Evolutionary conservation across 1,140 invertebrate genomes (phyloP), one percentile per base, ranked within the genome.

Genomic region (Probaryconus sp.): DNA sequence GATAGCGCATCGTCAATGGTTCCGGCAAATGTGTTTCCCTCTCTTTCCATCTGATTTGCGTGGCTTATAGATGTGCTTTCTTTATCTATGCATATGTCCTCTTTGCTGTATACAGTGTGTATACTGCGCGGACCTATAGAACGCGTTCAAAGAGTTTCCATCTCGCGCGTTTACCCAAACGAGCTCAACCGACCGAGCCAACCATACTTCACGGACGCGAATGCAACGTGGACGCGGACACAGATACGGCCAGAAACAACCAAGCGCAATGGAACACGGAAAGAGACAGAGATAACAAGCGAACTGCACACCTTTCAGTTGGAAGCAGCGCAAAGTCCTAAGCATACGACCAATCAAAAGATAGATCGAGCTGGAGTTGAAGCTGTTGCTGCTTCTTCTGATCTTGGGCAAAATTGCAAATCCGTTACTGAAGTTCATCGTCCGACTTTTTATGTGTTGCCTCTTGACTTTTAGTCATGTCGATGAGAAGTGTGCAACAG

Each of bases 351-450:
- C 50, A 20, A 51, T 26, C 58, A 51, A 53, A 51, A 40, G 55
- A 3, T 26, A 20, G 13, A 26, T 42, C 18, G 43, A 43, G 31
- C 6, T 35, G 10, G 40, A 1, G n/a, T n/a, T n/a, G n/a, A n/a
- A n/a, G n/a, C n/a, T n/a, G n/a, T n/a, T n/a, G n/a, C n/a, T n/a
- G n/a, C n/a, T n/a, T n/a, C n/a, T n/a, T n/a, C 28, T 13, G 38
- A 55, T 65, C 61, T 55, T 21, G 3, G 55, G 48, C 55, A 40
- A 55, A 65, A 55, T 65, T 55, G 61, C 61, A 45, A 65, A 65
- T 55, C 61, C 61, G 61, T 65, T 65, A 65, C 48, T 55, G 30
- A 55, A 55, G 61, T 65, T 65, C 61, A 53, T 65, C 21, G 61
- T 65, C 61, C 61, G 40, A 48, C 48, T 55, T 65, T 65, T 55